Evolutionary conservation across 2,113 vertebrate genomes (phyloP).

Genomic region (Aegithalos caudatus): DNA sequence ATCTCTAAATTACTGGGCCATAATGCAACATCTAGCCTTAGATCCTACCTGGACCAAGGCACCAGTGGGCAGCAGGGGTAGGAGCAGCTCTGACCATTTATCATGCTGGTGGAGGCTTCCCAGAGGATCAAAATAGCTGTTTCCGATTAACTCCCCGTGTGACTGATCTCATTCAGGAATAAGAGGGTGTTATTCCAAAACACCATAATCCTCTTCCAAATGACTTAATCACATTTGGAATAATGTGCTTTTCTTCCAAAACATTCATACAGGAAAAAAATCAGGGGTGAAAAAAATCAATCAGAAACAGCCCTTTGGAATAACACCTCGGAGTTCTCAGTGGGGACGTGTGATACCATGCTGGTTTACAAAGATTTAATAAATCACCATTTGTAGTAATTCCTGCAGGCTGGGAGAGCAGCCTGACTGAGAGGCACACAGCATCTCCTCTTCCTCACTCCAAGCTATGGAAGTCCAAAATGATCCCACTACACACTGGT

Average conservation of each 20-base stretch:
- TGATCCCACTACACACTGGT: accelerated
- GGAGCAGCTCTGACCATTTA: accelerated
- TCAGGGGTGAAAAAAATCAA: background rate
- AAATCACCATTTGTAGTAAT: background rate
- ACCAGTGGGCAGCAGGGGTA: background rate
- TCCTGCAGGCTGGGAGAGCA: background rate
- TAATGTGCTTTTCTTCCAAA: constrained; percentile 22
- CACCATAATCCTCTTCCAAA: constrained; percentile 46
- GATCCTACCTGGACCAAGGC: background rate
- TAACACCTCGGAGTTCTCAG: background rate
- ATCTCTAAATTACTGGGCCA: background rate
- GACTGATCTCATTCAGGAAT: constrained; percentile 57
- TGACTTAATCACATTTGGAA: constrained; percentile 32
- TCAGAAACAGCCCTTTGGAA: background rate
- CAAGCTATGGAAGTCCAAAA: background rate
- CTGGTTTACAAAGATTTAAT: background rate
- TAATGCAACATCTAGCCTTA: background rate
- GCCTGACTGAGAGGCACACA: accelerated
- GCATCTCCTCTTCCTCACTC: background rate
- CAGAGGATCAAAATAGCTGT: background rate
- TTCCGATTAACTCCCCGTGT: background rate
- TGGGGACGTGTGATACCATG: accelerated
- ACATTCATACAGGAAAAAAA: background rate
- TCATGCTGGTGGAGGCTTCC: background rate
- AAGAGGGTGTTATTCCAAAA: constrained; percentile 46